phyloP scores from a whole-genome alignment of 2,797 vertebrate species.

The Leuciscus waleckii region DNA sequence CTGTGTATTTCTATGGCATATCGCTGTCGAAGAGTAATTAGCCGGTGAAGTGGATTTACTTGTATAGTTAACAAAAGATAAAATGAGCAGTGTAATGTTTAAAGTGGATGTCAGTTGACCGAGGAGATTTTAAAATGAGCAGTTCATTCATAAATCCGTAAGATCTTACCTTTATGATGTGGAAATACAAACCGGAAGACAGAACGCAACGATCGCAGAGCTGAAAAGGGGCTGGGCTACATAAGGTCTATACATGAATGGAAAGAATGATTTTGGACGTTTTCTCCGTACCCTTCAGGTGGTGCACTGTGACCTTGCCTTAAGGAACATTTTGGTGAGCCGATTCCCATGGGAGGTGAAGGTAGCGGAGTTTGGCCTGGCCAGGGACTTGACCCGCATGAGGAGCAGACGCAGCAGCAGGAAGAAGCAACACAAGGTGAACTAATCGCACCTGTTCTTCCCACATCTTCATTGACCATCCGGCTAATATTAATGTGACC shows the following conservation, averaged over 20 bases:
- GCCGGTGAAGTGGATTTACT: background rate
- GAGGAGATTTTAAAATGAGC: background rate
- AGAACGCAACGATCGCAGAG: background rate
- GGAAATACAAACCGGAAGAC: background rate
- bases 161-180: background rate
- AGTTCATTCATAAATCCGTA: background rate
- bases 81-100: background rate
- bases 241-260: background rate
- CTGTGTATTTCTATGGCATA: background rate
- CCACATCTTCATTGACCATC: background rate
- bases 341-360: conserved; percentile 80
- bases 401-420: conserved; percentile 70
- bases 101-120: background rate
- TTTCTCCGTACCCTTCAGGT: conserved; percentile 67
- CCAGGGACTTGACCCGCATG: conserved; percentile 70
- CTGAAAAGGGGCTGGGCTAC: background rate
- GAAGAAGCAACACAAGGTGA: conserved; percentile 70
- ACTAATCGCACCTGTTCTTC: background rate
- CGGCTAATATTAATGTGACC: conserved; percentile 19
- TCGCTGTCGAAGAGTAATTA: background rate
- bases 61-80: background rate
- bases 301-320: conserved; percentile 79
- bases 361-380: conserved; percentile 76
- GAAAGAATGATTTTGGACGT: background rate
- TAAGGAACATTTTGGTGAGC: conserved; percentile 79